These are phyloP conservation scores for Euplexia lucipara DNA, from an alignment of 2,888 invertebrate genomes.

Conservation along the genomic window DNA sequence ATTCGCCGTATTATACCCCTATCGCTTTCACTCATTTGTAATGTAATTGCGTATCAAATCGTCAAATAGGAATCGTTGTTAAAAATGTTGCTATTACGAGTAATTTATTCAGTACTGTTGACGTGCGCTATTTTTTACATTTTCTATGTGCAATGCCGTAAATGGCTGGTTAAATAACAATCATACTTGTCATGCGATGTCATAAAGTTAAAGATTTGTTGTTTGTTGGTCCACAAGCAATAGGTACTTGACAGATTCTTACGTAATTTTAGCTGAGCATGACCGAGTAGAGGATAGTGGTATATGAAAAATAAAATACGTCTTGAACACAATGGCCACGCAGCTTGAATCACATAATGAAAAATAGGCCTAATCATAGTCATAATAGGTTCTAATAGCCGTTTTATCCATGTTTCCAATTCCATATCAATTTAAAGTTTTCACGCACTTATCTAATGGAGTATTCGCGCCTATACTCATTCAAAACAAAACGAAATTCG, in stretches of 20 bases:
- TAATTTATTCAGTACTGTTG: conserved; percentile 41
- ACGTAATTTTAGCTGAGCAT: neutral
- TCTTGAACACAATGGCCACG: too few species aligned
- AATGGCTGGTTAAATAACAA: conserved; percentile 26
- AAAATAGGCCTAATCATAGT: too few species aligned
- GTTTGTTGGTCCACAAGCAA: neutral
- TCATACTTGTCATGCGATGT: conserved; percentile 37
- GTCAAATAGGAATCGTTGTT: conserved; percentile 42
- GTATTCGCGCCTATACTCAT: too few species aligned
- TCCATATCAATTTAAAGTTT: too few species aligned
- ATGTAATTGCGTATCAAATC: conserved; percentile 48
- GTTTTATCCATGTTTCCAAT: too few species aligned
- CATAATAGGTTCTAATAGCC: too few species aligned
- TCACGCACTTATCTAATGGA: too few species aligned
- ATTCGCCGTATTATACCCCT: conserved; percentile 37
- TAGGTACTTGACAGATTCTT: conserved; percentile 14
- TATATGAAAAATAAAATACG: too few species aligned
- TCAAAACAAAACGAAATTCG: too few species aligned
- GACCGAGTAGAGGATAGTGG: neutral
- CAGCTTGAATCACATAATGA: too few species aligned
- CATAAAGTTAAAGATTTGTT: conserved; percentile 7
- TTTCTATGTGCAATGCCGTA: conserved; percentile 30
- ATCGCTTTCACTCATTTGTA: conserved; percentile 58
- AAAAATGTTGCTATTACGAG: conserved; percentile 24
- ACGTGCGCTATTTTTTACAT: conserved; percentile 23